Percentiles rank a stretch among this genome's conserved stretches.
phyloP scores from a whole-genome alignment of 2,797 vertebrate species.

The Bradypus variegatus region DNA sequence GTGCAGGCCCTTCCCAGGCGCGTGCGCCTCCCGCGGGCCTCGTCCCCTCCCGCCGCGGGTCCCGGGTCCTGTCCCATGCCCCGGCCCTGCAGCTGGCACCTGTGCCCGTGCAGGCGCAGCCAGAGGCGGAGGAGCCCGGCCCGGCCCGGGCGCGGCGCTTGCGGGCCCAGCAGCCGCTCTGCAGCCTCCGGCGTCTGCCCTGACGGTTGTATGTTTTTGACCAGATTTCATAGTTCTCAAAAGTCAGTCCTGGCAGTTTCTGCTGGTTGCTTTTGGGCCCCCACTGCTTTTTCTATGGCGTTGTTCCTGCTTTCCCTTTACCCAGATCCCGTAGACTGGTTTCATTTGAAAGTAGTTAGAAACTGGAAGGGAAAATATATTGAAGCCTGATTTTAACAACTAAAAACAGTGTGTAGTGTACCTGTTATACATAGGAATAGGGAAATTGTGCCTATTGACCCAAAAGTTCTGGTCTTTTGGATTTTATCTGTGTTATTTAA shows the following conservation, averaged over 20 bases:
- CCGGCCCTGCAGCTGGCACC: neutral
- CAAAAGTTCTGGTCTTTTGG: neutral
- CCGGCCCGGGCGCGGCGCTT: neutral
- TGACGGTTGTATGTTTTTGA: neutral
- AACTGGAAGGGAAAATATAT: neutral
- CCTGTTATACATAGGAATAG: neutral
- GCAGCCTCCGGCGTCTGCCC: neutral
- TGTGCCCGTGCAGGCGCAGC: neutral
- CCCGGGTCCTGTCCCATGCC: neutral
- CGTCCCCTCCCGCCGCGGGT: neutral
- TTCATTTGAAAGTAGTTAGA: constrained; percentile 23
- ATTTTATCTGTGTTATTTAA: neutral
- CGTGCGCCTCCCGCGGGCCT: neutral
- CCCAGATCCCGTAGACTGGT: neutral
- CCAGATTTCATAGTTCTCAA: neutral
- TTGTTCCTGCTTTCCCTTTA: neutral
- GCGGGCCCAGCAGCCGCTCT: neutral
- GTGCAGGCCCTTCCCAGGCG: neutral
- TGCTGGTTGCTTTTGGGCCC: neutral
- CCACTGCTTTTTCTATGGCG: neutral
- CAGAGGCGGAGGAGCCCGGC: neutral
- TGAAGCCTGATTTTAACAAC: constrained; percentile 5
- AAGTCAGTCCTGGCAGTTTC: neutral
- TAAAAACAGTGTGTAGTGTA: neutral
- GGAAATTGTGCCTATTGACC: neutral